Percentiles rank a stretch among this genome's conserved stretches.
Evolutionary conservation across 2,888 invertebrate genomes (phyloP).

Genomic region (Andrena chrysosceles): DNA sequence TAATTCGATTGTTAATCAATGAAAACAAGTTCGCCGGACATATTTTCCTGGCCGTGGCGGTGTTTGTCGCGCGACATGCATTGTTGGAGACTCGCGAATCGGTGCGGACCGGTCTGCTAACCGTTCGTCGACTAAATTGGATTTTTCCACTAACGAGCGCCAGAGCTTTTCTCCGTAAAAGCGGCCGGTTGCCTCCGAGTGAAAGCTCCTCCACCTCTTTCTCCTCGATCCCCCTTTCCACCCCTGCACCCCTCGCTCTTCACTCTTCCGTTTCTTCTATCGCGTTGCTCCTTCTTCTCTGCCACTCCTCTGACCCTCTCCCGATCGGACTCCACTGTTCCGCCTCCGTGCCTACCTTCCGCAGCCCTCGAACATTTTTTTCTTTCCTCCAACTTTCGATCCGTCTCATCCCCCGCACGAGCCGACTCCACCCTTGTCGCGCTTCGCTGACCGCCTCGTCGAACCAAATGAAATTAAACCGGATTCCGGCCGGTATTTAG

Average conservation of each 20-base stretch:
- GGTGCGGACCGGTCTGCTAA: slow-evolving; percentile 61
- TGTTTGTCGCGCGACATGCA: slow-evolving; percentile 49
- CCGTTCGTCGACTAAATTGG: slow-evolving; percentile 73
- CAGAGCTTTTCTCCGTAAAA: slow-evolving; percentile 61
- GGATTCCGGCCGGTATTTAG: slow-evolving; percentile 43
- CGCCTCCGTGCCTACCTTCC: slow-evolving; percentile 2
- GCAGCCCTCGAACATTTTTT: background rate
- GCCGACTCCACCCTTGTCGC: background rate
- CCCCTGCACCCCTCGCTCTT: slow-evolving; percentile 5
- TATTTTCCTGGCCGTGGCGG: slow-evolving; percentile 37
- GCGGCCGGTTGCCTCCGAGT: slow-evolving; percentile 43
- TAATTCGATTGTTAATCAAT: slow-evolving; percentile 79
- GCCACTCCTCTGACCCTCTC: background rate
- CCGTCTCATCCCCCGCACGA: background rate
- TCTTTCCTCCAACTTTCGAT: background rate
- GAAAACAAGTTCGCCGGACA: slow-evolving; percentile 60
- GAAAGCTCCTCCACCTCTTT: slow-evolving; percentile 49
- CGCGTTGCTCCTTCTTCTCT: slow-evolving; percentile 32
- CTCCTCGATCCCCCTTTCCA: background rate
- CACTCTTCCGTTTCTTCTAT: slow-evolving; percentile 26
- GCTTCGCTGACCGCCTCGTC: background rate
- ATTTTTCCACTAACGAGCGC: slow-evolving; percentile 74
- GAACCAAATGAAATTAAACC: slow-evolving; percentile 42
- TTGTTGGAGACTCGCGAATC: slow-evolving; percentile 52
- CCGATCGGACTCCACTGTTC: slow-evolving; percentile 2